These are phyloP conservation scores for Ctenoplectra terminalis DNA, from an alignment of 1,140 invertebrate species.

Conservation along the genomic window DNA sequence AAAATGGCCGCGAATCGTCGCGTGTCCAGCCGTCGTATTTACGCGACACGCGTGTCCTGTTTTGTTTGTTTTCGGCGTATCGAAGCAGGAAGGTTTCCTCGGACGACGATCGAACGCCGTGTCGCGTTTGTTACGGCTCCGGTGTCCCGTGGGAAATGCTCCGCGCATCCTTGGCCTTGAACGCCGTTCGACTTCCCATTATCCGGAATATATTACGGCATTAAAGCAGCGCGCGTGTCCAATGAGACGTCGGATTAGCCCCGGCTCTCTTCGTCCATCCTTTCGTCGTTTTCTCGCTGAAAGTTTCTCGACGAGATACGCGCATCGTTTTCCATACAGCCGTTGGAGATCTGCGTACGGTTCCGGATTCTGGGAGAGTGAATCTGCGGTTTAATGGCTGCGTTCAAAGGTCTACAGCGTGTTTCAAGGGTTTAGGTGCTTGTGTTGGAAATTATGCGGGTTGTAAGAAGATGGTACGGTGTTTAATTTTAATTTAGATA, in stretches of 20 bases:
- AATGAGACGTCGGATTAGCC: conserved; percentile 25
- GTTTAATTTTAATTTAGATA: too few species aligned
- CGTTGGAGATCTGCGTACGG: neutral
- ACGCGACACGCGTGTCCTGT: neutral
- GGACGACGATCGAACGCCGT: neutral
- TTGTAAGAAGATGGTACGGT: too few species aligned
- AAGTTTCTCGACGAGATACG: neutral
- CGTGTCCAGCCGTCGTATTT: conserved; percentile 1
- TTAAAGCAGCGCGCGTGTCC: conserved; percentile 51
- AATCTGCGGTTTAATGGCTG: neutral
- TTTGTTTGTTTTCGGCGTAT: conserved; percentile 31
- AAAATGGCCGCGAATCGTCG: neutral
- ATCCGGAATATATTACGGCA: conserved; percentile 55
- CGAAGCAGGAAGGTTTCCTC: conserved; percentile 26
- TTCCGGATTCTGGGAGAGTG: neutral
- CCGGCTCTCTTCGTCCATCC: neutral
- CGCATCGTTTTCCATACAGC: neutral
- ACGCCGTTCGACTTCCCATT: conserved; percentile 38
- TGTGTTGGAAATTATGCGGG: too few species aligned
- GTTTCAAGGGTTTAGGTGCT: neutral
- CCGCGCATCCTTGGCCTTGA: conserved; percentile 55
- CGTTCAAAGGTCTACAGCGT: neutral
- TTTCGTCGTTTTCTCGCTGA: neutral
- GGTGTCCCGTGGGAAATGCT: conserved; percentile 18
- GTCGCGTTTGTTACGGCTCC: conserved; percentile 30